Base-by-base conservation (phyloP, 2,113 vertebrate genomes). In the Hipposideros armiger region DNA sequence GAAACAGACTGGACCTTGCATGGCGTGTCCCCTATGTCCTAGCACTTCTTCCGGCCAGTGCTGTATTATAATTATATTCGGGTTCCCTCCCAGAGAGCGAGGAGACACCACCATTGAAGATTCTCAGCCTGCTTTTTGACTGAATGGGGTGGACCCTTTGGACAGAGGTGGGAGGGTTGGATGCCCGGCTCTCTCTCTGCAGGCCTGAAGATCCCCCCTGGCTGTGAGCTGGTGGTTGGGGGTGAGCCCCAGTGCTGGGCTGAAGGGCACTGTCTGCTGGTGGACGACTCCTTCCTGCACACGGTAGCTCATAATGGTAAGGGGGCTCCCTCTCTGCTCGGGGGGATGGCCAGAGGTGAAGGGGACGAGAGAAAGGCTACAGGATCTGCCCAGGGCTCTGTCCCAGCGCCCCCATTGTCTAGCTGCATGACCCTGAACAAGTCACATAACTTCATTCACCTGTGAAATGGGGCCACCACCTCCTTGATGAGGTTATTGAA, bases 191-290 rank as follows among this genome's bases (percentile, higher is more conserved):
- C 77, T 96, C 77, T 97, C 80, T 78, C 90, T 80, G 90, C 91
- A 98, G 98, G 98, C 28, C 95, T 98, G 91, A 98, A 98, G 95
- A 98, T 98, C 17, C 98, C 98, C 24, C 72, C 96, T 24, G 97
- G 97, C 40, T 98, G 98, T 50, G 98, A 98, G 95, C 92, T 98
- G 97, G 98, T 98, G 4, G 98, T 98, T 6, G 98, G 98, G 4
- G 98, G 98, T 0, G 98, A 98, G 80, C 98, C 98, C 69, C 98
- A 98, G 96, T 98, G 98, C 96, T 98, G 98, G 98, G 97, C 98
- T 5, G 98, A 98, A 64, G 98, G 98, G 54, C 98, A 98, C 64
- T 98, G 98, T 81, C 97, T 98, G 26, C 97, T 98, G 24, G 97
- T 98, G 73, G 98, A 98, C 0, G 98, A 98, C 95, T 98, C 98